Evolutionary conservation across 2,113 vertebrate genomes (phyloP), one percentile per base, ranked within the genome.

Genomic region (Eubucco bourcierii): DNA sequence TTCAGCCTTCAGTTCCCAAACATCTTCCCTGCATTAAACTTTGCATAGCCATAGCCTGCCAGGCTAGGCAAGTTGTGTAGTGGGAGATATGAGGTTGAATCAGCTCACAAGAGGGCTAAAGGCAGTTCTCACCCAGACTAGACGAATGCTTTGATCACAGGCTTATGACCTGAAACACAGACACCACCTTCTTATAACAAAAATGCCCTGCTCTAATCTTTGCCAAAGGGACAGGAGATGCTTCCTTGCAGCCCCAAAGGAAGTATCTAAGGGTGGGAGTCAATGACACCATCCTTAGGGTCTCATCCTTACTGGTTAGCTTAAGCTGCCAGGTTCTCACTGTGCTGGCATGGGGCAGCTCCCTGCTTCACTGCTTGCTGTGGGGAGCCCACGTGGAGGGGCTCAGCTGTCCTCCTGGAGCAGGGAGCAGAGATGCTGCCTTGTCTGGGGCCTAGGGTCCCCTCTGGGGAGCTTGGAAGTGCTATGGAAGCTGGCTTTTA

Each of bases 241-340:
- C 24, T 77, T 55, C 68, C 83, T 9, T 74, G 84, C 37, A 33
- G 80, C 46, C 52, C 55, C n/a, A 5, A 33, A 37, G 29, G n/a
- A 20, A 20, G 17, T 27, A 1, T 15, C n/a, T 25, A 13, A 27
- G 59, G 50, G 6, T 52, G 61, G 56, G n/a, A 61, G 31, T 58
- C 29, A 29, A 20, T 1, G 4, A 27, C 29, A 0, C 33, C 31
- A 1, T 31, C 58, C 28, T 33, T 50, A 33, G 7, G 24, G 15
- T 39, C 34, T 39, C 34, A 28, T 21, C 68, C 24, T 7, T 31
- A 6, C 0, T 1, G n/a, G n/a, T 47, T 1, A 3, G 34, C 7
- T 39, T 6, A 6, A 7, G 59, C 71, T 29, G 60, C 28, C 0
- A 3, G 6, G 29, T 19, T 44, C 41, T 80, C 10, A 0, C 33